Percentiles rank a stretch among this genome's conserved stretches.
These are phyloP conservation scores for Dipus sagitta DNA, from an alignment of 2,797 vertebrate genomes.

Conservation along the genomic window DNA sequence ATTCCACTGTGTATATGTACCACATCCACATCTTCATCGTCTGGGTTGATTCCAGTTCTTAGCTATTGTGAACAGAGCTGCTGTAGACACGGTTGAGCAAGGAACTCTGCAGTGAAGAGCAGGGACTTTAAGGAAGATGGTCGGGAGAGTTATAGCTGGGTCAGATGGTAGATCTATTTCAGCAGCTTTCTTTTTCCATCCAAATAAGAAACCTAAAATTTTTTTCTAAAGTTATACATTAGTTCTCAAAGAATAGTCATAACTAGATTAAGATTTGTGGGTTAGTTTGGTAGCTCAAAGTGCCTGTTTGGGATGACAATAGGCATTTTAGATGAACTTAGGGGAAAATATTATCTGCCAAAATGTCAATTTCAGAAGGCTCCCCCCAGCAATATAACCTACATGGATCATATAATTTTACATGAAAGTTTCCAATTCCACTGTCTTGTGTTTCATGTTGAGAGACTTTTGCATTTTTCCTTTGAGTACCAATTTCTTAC, in stretches of 20 bases:
- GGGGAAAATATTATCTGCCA: constrained; percentile 47
- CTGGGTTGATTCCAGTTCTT: too few species aligned
- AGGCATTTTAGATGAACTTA: constrained; percentile 76
- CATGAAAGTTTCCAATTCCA: constrained; percentile 88
- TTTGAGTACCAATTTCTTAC: constrained; percentile 90
- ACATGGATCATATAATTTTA: constrained; percentile 83
- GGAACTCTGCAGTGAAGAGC: too few species aligned
- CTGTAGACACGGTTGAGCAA: too few species aligned
- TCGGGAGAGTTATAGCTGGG: too few species aligned
- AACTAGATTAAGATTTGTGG: constrained; percentile 76
- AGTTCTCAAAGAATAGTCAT: constrained; percentile 76
- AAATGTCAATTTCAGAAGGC: constrained; percentile 42
- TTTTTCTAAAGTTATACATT: constrained; percentile 61
- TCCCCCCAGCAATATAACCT: constrained; percentile 63
- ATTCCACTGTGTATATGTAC: too few species aligned
- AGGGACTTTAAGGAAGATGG: too few species aligned
- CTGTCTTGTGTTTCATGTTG: constrained; percentile 90
- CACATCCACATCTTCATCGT: too few species aligned
- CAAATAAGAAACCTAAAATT: constrained; percentile 66
- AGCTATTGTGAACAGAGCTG: too few species aligned
- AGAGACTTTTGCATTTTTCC: constrained; percentile 87
- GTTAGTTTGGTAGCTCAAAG: constrained; percentile 73
- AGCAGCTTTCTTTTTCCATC: background rate
- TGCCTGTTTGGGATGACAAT: constrained; percentile 75
- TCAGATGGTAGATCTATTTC: too few species aligned